Evolutionary conservation across 2,113 vertebrate genomes (phyloP), one percentile per base, ranked within the genome.

Genomic region (Canis aureus): DNA sequence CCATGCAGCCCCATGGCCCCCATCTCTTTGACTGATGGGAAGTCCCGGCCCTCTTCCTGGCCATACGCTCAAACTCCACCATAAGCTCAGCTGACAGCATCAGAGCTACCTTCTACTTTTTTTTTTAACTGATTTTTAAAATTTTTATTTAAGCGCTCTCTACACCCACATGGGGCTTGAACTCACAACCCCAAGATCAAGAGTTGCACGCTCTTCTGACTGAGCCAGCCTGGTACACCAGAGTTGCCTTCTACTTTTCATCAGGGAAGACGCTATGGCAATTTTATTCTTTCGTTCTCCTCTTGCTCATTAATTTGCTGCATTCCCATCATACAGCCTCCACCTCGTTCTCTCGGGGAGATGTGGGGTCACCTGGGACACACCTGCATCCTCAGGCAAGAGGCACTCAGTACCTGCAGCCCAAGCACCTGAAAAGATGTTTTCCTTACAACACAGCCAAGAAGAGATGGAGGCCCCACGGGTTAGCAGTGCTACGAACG

Each of bases 31-130:
- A 13, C n/a, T 22, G 23, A 32, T 0, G 11, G 2, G 19, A 8
- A n/a, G 90, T 57, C 29, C n/a, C 59, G 3, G 25, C 3, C 73
- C 29, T 29, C 8, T 10, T 71, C 35, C 8, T 9, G 64, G 69
- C 5, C 8, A 0, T 0, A 9, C 0, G 74, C 27, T 55, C 49
- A 51, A 8, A 11, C 25, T 15, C 20, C 15, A 29, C 29, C 19
- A 0, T 4, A 1, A 38, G 38, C 74, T 60, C 17, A 0, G 19
- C 22, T 4, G 0, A 20, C 5, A 43, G 25, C 27, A 8, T 8
- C 4, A 3, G 12, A 71, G 53, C 8, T 20, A 43, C 11, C 23
- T 11, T 9, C 38, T 7, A 6, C 79, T 76, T 17, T 35, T 69
- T 17, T 67, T 69, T 29, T 69, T n/a, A 3, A 43, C 43, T 43